phyloP scores from a whole-genome alignment of 2,888 invertebrate genomes.

The Kryphioiulus occultus region DNA sequence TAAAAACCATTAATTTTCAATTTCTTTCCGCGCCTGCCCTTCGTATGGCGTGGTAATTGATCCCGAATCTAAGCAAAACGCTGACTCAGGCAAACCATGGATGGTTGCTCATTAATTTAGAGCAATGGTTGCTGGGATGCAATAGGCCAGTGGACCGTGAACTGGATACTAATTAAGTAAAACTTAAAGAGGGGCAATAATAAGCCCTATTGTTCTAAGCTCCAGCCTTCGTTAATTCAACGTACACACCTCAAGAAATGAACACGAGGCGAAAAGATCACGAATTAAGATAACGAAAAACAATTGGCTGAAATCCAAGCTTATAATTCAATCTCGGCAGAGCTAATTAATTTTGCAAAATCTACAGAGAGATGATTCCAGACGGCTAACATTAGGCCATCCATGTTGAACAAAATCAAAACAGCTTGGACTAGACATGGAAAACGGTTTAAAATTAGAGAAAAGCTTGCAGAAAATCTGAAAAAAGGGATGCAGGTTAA shows the following conservation, averaged over 20 bases:
- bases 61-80: not conserved
- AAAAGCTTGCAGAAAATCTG: not conserved
- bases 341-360: not conserved
- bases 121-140: conserved; percentile 1
- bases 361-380: not conserved
- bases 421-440: not conserved
- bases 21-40: not conserved
- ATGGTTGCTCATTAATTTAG: not conserved
- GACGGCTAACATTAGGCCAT: not conserved
- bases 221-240: not conserved
- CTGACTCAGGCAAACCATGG: conserved; percentile 16
- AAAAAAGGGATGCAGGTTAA: too few species aligned
- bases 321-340: not conserved
- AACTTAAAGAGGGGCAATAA: conserved; percentile 17
- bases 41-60: conserved; percentile 3
- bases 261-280: not conserved
- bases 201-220: not conserved
- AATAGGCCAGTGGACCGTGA: conserved; percentile 17
- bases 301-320: conserved; percentile 7
- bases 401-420: not conserved
- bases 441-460: not conserved
- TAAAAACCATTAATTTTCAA: conserved; percentile 23
- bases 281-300: not conserved
- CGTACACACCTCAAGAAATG: conserved; percentile 16
- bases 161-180: conserved; percentile 23